Evolutionary conservation across 2,113 vertebrate genomes (phyloP).

Genomic region (Cromileptes altivelis): DNA sequence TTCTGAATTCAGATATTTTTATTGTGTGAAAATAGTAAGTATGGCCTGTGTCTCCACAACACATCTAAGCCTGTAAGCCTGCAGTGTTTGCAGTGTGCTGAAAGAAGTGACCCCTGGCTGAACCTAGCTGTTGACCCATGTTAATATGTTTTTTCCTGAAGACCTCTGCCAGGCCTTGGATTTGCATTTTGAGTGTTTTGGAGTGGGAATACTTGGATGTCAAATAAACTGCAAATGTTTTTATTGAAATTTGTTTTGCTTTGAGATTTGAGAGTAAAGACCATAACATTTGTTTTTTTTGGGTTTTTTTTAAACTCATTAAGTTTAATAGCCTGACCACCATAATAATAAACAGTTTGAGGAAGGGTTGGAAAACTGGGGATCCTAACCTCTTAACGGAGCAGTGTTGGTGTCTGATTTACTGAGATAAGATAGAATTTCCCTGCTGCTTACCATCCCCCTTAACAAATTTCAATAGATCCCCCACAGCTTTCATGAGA

Average conservation of each 20-base stretch:
- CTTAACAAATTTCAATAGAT: constrained; percentile 32
- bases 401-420: constrained; percentile 1
- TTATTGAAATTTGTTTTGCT: neutral
- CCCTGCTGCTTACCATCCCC: constrained; percentile 24
- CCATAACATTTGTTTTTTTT: neutral
- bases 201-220: neutral
- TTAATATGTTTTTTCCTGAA: constrained; percentile 3
- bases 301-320: neutral
- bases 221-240: neutral
- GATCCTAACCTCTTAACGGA: too few relatives aligned
- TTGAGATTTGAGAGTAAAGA: neutral
- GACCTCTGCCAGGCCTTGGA: neutral
- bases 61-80: neutral
- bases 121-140: constrained; percentile 19
- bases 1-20: neutral
- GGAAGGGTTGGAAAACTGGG: neutral
- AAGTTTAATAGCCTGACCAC: neutral
- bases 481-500: constrained; percentile 46
- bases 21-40: neutral
- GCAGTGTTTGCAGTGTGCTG: neutral
- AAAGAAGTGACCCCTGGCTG: constrained; percentile 35
- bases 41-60: neutral
- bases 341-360: neutral
- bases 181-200: neutral
- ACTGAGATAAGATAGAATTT: constrained; percentile 38